Percentiles rank a stretch among this genome's conserved stretches.
Evolutionary conservation across 2,113 vertebrate genomes (phyloP).

Genomic region (Noctilio leporinus): DNA sequence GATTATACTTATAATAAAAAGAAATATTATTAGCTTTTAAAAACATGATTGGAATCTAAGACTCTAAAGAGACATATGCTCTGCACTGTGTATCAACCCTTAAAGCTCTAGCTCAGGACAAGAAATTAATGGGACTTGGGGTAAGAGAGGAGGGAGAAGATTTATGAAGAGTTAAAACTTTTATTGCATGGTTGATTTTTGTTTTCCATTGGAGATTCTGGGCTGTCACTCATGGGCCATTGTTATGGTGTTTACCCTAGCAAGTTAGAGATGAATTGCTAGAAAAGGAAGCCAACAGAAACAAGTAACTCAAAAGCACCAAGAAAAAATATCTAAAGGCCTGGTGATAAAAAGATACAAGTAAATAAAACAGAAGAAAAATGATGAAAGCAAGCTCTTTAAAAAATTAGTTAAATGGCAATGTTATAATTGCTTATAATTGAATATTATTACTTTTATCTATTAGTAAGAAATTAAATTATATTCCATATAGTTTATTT

Average conservation of each 20-base stretch:
- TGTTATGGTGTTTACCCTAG: not conserved
- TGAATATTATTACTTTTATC: not conserved
- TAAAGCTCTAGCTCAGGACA: not conserved
- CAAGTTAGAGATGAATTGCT: not conserved
- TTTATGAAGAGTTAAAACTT: not conserved
- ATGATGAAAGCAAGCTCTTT: not conserved
- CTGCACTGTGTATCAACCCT: not conserved
- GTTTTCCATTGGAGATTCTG: not conserved
- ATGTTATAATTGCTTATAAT: not conserved
- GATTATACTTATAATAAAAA: not conserved
- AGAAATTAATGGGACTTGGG: not conserved
- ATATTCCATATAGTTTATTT: not conserved
- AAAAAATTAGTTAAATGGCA: not conserved
- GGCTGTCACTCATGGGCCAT: not conserved
- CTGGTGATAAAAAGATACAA: not conserved
- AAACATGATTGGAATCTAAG: not conserved
- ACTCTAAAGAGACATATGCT: not conserved
- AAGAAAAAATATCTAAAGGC: not conserved
- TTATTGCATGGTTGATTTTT: not conserved
- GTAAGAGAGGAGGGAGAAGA: not conserved
- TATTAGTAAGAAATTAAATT: not conserved
- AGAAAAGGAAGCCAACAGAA: not conserved
- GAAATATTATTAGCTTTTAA: not conserved
- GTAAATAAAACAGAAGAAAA: not conserved
- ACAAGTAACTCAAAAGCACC: not conserved